Percentiles rank a stretch among this genome's conserved stretches.
phyloP scores from a whole-genome alignment of 2,113 vertebrate species.

The Paedocypris sp. region DNA sequence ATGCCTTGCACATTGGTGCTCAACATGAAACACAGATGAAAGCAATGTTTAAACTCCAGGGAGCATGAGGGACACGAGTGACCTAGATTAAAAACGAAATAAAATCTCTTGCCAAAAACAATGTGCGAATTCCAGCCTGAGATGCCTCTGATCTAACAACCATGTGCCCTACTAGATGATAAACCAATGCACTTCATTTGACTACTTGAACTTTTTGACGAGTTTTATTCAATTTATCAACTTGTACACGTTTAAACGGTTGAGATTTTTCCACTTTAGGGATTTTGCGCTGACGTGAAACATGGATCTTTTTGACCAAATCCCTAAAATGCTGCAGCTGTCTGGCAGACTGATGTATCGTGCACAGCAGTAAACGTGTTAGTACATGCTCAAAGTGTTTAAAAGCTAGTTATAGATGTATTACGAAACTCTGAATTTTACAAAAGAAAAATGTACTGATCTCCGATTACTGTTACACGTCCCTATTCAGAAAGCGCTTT shows the following conservation, averaged over 20 bases:
- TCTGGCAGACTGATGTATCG: background rate
- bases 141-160: slow-evolving; percentile 1
- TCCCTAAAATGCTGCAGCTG: background rate
- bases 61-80: slow-evolving; percentile 5
- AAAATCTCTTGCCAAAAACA: background rate
- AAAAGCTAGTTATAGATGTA: no score
- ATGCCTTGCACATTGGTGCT: no score
- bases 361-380: slow-evolving; percentile 14
- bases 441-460: no score
- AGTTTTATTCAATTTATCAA: no score
- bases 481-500: background rate
- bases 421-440: no score
- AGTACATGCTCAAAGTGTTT: slow-evolving; percentile 7
- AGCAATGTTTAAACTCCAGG: background rate
- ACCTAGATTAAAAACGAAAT: slow-evolving; percentile 20
- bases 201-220: no score
- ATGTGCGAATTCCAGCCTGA: slow-evolving; percentile 8
- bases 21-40: background rate
- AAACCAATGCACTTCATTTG: no score
- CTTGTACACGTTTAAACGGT: no score
- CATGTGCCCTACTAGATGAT: background rate
- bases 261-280: no score
- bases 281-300: background rate
- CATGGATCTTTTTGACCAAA: background rate
- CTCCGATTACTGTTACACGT: no score